phyloP scores from a whole-genome alignment of 2,888 invertebrate species.

The Teleogryllus oceanicus region DNA sequence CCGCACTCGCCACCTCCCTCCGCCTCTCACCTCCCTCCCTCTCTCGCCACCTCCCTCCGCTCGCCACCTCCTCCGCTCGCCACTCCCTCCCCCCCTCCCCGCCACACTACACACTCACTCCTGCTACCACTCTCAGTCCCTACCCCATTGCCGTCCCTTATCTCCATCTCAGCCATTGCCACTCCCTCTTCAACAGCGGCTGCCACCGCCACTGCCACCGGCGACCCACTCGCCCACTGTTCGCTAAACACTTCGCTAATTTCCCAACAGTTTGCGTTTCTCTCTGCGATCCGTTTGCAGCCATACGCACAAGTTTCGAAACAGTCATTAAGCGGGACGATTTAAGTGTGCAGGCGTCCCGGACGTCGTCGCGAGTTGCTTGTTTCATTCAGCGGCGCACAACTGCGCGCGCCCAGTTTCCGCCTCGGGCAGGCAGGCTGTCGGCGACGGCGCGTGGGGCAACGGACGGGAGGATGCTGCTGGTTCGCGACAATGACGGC shows the following conservation, averaged over 20 bases:
- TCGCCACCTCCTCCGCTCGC: too few species aligned
- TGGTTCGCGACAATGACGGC: background rate
- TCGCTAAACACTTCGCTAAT: slow-evolving; percentile 7
- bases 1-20: too few species aligned
- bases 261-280: background rate
- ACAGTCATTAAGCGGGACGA: background rate
- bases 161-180: background rate
- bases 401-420: background rate
- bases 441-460: background rate
- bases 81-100: too few species aligned
- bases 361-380: background rate
- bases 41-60: too few species aligned
- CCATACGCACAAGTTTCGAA: background rate
- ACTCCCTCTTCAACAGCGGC: too few species aligned
- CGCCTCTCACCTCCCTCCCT: too few species aligned
- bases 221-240: background rate
- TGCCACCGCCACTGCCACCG: background rate
- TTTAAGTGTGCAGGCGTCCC: background rate
- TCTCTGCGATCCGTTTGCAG: background rate
- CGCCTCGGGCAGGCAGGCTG: background rate
- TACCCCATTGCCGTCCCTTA: too few species aligned
- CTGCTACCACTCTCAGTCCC: too few species aligned
- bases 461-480: background rate
- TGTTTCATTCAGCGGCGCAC: background rate
- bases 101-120: too few species aligned